Evolutionary conservation across 2,888 invertebrate species (phyloP).

Genomic region (Pecten maximus): DNA sequence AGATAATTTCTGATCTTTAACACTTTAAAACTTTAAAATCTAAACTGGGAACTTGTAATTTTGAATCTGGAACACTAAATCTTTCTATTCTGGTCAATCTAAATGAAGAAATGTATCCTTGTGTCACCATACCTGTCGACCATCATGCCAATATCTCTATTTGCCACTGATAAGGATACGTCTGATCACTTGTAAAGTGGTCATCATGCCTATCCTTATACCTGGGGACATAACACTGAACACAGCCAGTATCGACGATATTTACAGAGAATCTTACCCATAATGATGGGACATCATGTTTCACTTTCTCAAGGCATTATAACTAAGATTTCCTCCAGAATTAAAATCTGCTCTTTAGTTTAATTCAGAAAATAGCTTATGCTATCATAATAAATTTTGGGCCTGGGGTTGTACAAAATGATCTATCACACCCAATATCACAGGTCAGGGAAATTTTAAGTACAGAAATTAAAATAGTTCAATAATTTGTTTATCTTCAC

Average conservation of each 20-base stretch:
- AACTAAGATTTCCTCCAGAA: neutral
- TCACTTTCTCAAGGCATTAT: neutral
- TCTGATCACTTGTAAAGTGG: neutral
- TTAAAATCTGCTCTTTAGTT: neutral
- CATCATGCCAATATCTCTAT: neutral
- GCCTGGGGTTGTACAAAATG: neutral
- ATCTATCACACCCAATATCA: neutral
- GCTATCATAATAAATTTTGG: no score
- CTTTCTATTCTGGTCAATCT: neutral
- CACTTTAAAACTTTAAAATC: neutral
- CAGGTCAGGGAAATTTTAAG: neutral
- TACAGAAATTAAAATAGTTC: neutral
- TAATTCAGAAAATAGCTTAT: no score
- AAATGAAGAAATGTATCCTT: neutral
- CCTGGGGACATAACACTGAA: neutral
- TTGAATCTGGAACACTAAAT: neutral
- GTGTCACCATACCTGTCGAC: neutral
- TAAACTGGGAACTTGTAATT: neutral
- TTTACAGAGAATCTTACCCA: neutral
- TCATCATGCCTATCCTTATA: slow-evolving; percentile 2
- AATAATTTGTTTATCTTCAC: neutral
- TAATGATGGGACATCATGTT: neutral
- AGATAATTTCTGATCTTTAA: neutral
- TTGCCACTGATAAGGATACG: neutral
- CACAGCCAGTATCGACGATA: neutral